Evolutionary conservation across 1,140 invertebrate genomes (phyloP), one percentile per base, ranked within the genome.

Genomic region (Vanessa tameamea): DNA sequence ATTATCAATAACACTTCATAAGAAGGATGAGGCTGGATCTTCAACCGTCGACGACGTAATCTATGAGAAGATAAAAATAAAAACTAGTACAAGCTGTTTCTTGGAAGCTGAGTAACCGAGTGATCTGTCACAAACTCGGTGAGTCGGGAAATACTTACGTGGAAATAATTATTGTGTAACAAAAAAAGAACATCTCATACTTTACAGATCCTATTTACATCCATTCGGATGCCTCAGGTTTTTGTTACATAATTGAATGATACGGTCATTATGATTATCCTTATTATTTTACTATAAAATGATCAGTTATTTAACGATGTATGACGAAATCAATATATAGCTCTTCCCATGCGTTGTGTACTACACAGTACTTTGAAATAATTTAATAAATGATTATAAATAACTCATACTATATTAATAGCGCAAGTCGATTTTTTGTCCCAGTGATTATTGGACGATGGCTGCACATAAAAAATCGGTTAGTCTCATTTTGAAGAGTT

Each of bases 1-100:
- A 43, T 55, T 67, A 55, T 15, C 50, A 67, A 55, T 55, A 67
- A 43, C 5, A 67, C 15, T 67, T 55, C 47, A 55, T 55, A 37
- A 43, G 16, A 55, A 9, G 0, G n/a, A 43, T 0, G 37, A 64
- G 26, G 9, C 65, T 55, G 16, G 47, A 15, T 31, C 26, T 55
- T 55, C 14, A 43, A 43, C 15, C 16, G 11, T 13, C 43, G 51
- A 53, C 8, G 50, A 37, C n/a, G 8, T 43, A 55, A 43, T 11
- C 23, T 43, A 67, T 37, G 26, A 66, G 51, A n/a, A 2, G 1
- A 51, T 15, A 66, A 31, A 26, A 23, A n/a, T n/a, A 53, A 43
- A 64, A 66, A 31, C 20, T 66, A 13, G 47, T 61, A 37, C 26
- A 26, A 16, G 51, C 16, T 57, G 9, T 57, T 57, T 57, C 53